Base-by-base conservation (phyloP, 2,113 vertebrate genomes). In the Sylvia atricapilla region DNA sequence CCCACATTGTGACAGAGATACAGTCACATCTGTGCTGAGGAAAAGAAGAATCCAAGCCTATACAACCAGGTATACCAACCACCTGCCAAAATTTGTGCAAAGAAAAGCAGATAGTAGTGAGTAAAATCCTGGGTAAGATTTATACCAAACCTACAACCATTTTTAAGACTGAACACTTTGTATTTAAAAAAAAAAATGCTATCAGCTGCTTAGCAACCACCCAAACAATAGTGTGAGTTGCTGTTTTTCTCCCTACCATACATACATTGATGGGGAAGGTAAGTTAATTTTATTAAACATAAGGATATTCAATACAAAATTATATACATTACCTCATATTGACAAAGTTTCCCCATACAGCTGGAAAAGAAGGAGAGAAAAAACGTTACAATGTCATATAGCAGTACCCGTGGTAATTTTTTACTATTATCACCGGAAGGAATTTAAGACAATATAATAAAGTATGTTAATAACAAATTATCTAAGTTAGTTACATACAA, bases 281-380 rank as follows among this genome's bases (percentile, higher is more conserved):
- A 90, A 60, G 22, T 60, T 73, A 30, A 49, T 49, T 64, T 69
- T 77, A 80, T 49, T 80, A 78, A 33, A 75, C 5, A 23, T 44
- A 86, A 56, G 46, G 22, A 86, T 27, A 77, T 44, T 80, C 9
- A 72, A 76, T 31, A 70, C 7, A 90, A 96, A 93, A 88, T 31
- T 52, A 82, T 25, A 89, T 82, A 92, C 76, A 13, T 98, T 98
- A 98, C 98, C 98, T 98, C 97, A 98, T 98, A 88, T 97, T 98
- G 96, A 98, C 96, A 63, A 98, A 97, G 93, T 98, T 98, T 93
- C 98, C 98, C 98, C 98, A 98, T 44, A 98, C 98, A 96, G 98
- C 98, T 98, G 95, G 9, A 97, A 97, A 94, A 80, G 8, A 96
- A 94, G 33, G 95, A 94, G 14, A 93, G 50, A 92, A 17, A 94